Evolutionary conservation across 2,888 invertebrate species (phyloP).

Genomic region (Dynastes hyllus): DNA sequence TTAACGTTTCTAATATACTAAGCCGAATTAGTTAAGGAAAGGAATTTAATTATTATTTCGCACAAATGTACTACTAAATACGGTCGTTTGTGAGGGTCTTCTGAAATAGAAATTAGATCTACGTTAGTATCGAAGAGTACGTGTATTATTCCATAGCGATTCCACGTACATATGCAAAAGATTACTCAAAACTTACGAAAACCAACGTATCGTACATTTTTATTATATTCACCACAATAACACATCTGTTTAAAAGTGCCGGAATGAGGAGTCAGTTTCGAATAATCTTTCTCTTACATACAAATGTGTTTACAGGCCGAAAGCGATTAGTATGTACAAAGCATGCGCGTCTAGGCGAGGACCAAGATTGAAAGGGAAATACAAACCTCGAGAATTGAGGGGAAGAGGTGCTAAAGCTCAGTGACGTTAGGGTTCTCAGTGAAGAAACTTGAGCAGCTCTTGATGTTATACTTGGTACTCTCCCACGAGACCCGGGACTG

Average conservation of each 20-base stretch:
- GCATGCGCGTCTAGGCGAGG: conserved; percentile 29
- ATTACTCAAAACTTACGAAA: conserved; percentile 15
- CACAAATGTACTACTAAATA: conserved; percentile 43
- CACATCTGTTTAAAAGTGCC: not conserved
- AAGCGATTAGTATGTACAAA: conserved; percentile 48
- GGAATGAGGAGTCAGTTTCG: not conserved
- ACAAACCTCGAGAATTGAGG: conserved; percentile 70
- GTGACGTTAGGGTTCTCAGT: conserved; percentile 72
- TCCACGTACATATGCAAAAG: not conserved
- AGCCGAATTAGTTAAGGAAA: conserved; percentile 38
- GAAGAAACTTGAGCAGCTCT: conserved; percentile 72
- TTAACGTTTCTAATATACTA: conserved; percentile 44
- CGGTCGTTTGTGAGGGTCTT: conserved; percentile 50
- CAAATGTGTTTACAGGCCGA: conserved; percentile 20
- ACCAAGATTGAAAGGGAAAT: conserved; percentile 51
- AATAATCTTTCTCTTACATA: conserved; percentile 19
- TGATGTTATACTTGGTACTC: conserved; percentile 75
- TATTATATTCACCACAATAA: too few relatives aligned
- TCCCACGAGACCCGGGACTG: conserved; percentile 72
- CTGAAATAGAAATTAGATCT: conserved; percentile 51
- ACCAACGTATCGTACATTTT: too few relatives aligned
- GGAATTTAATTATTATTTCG: conserved; percentile 37
- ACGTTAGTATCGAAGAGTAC: conserved; percentile 41
- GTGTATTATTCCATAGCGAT: conserved; percentile 23
- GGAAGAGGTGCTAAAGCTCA: conserved; percentile 72